Base-by-base conservation (phyloP, 2,797 vertebrate species). In the Synanceia verrucosa region DNA sequence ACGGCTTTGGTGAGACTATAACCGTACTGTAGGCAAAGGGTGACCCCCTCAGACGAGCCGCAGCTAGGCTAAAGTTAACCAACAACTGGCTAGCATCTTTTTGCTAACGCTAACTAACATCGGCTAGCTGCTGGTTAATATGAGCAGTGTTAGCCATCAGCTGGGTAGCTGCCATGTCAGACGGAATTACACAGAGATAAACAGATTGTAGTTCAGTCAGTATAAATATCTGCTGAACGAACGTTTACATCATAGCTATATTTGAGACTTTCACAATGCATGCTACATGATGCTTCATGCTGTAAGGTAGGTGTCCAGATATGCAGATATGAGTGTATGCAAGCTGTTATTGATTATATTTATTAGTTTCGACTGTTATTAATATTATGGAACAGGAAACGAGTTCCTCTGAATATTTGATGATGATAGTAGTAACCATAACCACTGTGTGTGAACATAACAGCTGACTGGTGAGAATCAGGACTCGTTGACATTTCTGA, bases 71-170 rank as follows among this genome's bases (percentile, higher is more conserved):
- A n/a, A 43, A 47, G 14, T 6, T 39, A 47, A 12, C 26, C 2
- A n/a, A 3, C 28, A 51, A 31, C 69, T 46, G 36, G 8, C 28
- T 76, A 78, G 69, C 61, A 6, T 50, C 6, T 48, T 19, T 18
- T 1, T 29, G 70, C 73, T 82, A 68, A 48, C 19, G 28, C 41
- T 52, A 58, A 67, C 79, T 77, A 83, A 71, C 62, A 28, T 31
- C 57, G 74, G 82, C 69, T 74, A 76, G 53, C 79, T 59, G 47
- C 57, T 55, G 51, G 68, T 43, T 65, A 26, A 67, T 39, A 39
- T 23, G 23, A 67, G 33, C 31, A 62, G 11, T 16, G 39, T 52
- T 58, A 66, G 43, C 58, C 24, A 23, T 53, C 57, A 70, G 61
- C 58, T 66, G 66, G 28, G 75, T 64, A 63, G 39, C 39, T 43